These are phyloP conservation scores for Psilopsiagon aymara DNA, from an alignment of 2,113 vertebrate genomes.

Conservation along the genomic window DNA sequence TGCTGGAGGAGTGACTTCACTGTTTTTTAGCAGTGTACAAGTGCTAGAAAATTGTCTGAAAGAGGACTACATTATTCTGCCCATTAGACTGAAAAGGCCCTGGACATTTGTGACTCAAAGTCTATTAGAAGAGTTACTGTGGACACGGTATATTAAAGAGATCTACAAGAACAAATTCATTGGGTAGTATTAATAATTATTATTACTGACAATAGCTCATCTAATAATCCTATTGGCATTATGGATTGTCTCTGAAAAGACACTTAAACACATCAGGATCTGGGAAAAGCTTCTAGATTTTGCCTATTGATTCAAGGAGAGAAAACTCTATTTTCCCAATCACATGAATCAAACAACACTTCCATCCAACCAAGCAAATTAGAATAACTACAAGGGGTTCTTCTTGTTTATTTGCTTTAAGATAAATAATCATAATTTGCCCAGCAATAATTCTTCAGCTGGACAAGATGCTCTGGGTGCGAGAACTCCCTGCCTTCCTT, in stretches of 20 bases:
- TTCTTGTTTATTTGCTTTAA: not conserved
- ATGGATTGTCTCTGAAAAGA: not conserved
- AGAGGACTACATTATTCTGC: not conserved
- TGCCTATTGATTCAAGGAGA: not conserved
- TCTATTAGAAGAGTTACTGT: not conserved
- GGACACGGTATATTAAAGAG: not conserved
- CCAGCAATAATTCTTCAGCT: not conserved
- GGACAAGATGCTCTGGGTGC: conserved; percentile 25
- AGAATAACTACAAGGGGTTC: not conserved
- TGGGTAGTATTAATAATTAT: not conserved
- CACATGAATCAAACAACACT: not conserved
- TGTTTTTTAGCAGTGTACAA: not conserved
- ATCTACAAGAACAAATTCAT: not conserved
- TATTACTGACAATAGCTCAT: not conserved
- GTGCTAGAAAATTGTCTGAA: not conserved
- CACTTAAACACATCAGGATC: not conserved
- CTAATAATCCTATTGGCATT: not conserved
- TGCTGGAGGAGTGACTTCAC: not conserved
- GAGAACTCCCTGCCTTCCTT: not conserved
- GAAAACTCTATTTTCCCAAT: not conserved
- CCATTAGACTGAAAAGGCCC: not conserved
- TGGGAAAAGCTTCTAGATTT: not conserved
- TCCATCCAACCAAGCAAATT: not conserved
- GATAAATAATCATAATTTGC: conserved; percentile 13
- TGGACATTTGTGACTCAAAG: not conserved